These are phyloP conservation scores for Microcebus ravelobensis DNA, from an alignment of 2,113 vertebrate species.

Conservation along the genomic window DNA sequence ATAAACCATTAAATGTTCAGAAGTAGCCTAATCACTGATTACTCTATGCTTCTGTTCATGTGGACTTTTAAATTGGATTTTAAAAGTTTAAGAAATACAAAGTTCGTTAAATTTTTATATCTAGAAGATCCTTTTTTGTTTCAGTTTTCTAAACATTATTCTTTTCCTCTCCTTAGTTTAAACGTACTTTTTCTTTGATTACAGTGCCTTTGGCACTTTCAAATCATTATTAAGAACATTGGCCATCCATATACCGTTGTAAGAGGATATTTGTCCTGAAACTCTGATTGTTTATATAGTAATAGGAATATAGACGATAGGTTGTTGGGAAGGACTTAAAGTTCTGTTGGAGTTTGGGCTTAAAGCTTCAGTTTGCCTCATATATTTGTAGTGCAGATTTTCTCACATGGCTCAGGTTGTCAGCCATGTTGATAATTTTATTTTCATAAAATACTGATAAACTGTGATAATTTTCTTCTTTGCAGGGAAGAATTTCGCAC, in stretches of 20 bases:
- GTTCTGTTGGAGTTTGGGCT: neutral
- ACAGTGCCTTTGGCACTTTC: neutral
- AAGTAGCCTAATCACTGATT: neutral
- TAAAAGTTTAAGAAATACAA: neutral
- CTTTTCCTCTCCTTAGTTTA: neutral
- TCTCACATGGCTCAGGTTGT: neutral
- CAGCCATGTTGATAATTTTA: neutral
- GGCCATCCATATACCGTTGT: neutral
- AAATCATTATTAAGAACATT: neutral
- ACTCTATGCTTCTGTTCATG: neutral
- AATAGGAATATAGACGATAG: neutral
- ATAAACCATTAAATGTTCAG: neutral
- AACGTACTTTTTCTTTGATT: neutral
- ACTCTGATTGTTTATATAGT: neutral
- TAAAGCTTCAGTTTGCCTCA: neutral
- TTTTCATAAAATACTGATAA: conserved; percentile 23
- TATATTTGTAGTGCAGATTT: neutral
- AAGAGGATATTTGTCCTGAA: neutral
- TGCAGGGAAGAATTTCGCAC: conserved; percentile 92
- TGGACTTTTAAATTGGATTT: neutral
- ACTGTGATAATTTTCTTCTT: conserved; percentile 51
- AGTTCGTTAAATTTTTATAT: conserved; percentile 1
- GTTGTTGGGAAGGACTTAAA: neutral
- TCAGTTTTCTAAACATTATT: neutral
- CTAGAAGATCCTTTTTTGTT: neutral